These are phyloP conservation scores for Halcyon smyrnensis DNA, from an alignment of 2,797 vertebrate species.

Conservation along the genomic window DNA sequence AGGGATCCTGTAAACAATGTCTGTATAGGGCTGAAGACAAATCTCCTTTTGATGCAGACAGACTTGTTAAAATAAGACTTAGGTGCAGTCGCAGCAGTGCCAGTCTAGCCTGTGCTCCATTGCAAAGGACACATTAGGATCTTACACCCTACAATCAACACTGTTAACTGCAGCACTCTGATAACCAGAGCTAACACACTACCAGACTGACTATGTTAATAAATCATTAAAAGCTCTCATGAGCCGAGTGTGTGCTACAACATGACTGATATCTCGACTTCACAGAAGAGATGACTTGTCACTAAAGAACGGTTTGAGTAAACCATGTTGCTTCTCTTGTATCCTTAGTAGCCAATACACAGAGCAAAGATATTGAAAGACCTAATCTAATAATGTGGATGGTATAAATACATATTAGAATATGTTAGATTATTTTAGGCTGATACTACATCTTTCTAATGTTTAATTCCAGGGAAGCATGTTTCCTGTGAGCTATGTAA, in stretches of 20 bases:
- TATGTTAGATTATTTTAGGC: neutral
- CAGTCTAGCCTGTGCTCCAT: neutral
- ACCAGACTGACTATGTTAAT: neutral
- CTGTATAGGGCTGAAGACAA: neutral
- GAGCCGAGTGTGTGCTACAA: neutral
- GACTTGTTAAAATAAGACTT: neutral
- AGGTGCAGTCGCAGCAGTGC: neutral
- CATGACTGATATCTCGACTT: neutral
- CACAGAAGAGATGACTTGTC: slow-evolving; percentile 3
- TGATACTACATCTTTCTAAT: neutral
- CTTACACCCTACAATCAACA: neutral
- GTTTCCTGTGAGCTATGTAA: neutral
- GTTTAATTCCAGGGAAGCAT: neutral
- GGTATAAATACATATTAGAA: neutral
- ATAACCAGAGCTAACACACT: neutral
- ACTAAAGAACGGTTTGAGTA: neutral
- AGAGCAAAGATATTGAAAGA: neutral
- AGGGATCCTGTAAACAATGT: neutral
- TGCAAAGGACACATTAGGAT: neutral
- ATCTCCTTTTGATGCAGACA: neutral
- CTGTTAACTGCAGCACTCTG: neutral
- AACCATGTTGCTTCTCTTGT: neutral
- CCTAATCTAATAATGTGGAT: neutral
- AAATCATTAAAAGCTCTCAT: slow-evolving; percentile 32
- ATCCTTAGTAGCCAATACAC: neutral